Evolutionary conservation across 2,797 vertebrate species (phyloP).

Genomic region (Halcyon badia): DNA sequence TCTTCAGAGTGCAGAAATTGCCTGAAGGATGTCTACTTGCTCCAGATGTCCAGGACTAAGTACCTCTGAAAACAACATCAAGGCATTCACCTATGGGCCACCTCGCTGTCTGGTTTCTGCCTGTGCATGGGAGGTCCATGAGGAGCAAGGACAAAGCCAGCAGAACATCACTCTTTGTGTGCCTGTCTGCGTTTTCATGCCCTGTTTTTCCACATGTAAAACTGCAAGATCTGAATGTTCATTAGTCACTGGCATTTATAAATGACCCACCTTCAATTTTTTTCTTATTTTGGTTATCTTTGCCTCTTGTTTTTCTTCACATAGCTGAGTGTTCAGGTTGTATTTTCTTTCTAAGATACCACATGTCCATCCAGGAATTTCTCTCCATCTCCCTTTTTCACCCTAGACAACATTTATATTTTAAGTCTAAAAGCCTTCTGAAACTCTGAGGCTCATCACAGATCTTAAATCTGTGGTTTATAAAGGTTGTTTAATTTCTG

Average conservation of each 20-base stretch:
- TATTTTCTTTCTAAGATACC: not conserved
- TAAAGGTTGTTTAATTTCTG: not conserved
- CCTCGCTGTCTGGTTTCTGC: accelerated
- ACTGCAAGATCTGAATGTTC: not conserved
- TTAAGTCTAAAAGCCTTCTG: not conserved
- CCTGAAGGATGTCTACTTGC: not conserved
- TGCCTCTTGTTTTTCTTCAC: not conserved
- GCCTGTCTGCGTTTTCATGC: not conserved
- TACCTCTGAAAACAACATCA: not conserved
- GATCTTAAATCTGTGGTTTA: not conserved
- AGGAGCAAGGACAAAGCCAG: not conserved
- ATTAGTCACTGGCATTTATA: not conserved
- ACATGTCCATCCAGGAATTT: not conserved
- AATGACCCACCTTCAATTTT: not conserved
- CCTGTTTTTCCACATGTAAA: not conserved
- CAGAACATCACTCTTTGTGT: not conserved
- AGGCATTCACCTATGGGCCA: not conserved
- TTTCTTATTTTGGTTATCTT: not conserved
- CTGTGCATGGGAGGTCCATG: accelerated
- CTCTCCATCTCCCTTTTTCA: not conserved
- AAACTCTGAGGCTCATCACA: not conserved
- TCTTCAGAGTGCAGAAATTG: not conserved
- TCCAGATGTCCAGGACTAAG: not conserved
- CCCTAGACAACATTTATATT: not conserved
- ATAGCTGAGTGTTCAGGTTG: not conserved